Evolutionary conservation across 92 coral and sea anemone genomes (phyloP).

Genomic region (Porites cylindrica): DNA sequence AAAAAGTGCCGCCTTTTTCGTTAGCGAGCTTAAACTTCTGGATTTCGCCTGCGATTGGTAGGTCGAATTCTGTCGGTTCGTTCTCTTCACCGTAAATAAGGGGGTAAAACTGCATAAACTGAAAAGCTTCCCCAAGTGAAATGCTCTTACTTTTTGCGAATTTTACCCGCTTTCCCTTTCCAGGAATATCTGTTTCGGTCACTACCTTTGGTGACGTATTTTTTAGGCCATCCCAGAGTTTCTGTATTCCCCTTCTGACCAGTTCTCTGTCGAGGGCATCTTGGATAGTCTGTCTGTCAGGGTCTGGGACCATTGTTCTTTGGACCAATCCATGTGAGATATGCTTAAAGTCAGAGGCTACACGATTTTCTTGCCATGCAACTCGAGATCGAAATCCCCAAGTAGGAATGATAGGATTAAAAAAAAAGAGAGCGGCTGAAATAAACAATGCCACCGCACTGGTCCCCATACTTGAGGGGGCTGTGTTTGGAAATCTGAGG

Average conservation of each 20-base stretch:
- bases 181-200: constrained; percentile 3
- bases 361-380: background rate
- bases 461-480: background rate
- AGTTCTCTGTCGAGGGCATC: constrained; percentile 1
- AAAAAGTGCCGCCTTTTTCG: constrained; percentile 21
- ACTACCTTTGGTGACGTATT: background rate
- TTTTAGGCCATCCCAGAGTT: constrained; percentile 18
- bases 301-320: background rate
- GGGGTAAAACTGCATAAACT: constrained; percentile 42
- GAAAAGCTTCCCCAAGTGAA: constrained; percentile 34
- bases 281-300: background rate
- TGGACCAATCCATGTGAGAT: background rate
- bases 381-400: background rate
- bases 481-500: no score
- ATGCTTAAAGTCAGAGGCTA: background rate
- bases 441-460: background rate
- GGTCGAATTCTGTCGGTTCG: constrained; percentile 27
- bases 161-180: constrained; percentile 17
- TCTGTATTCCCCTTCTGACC: background rate
- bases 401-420: background rate
- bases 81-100: constrained; percentile 35
- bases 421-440: background rate
- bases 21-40: constrained; percentile 25
- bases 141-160: constrained; percentile 10
- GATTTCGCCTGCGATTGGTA: constrained; percentile 42